Conservation (phyloP, 2,888 invertebrate genomes). For the Chrysolina americana region DNA sequence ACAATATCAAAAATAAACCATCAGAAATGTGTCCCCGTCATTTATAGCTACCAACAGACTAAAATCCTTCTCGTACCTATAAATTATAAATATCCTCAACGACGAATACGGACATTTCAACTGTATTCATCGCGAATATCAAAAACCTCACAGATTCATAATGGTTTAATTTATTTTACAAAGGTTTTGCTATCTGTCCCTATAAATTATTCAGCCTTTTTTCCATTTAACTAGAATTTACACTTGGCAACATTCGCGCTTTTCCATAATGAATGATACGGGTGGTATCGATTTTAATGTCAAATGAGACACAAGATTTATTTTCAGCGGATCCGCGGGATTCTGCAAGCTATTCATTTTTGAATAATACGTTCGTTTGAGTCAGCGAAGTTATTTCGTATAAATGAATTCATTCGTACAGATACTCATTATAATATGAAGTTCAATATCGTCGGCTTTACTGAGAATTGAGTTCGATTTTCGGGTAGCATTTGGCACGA, state of each 20-base stretch:
- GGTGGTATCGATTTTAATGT: slow-evolving; percentile 40
- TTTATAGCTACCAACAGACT: neutral
- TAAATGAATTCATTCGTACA: neutral
- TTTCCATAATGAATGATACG: slow-evolving; percentile 42
- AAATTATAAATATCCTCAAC: slow-evolving; percentile 1
- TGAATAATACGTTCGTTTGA: slow-evolving; percentile 4
- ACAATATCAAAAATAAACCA: neutral
- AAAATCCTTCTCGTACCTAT: neutral
- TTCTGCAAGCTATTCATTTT: slow-evolving; percentile 37
- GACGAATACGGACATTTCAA: neutral
- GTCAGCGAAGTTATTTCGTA: neutral
- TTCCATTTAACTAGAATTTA: slow-evolving; percentile 38
- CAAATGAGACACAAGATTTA: slow-evolving; percentile 40
- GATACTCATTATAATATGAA: neutral
- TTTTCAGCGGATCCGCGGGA: slow-evolving; percentile 40
- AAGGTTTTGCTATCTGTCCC: slow-evolving; percentile 33
- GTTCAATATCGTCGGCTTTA: too few relatives aligned
- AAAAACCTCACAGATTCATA: slow-evolving; percentile 28
- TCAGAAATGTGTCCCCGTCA: neutral
- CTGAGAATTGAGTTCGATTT: too few relatives aligned
- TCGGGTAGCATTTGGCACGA: too few relatives aligned
- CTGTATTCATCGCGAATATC: slow-evolving; percentile 18
- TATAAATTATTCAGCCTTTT: slow-evolving; percentile 39
- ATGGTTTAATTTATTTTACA: slow-evolving; percentile 40
- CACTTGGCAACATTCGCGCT: slow-evolving; percentile 40